Evolutionary conservation across 2,113 vertebrate species (phyloP).

Genomic region (Meleagris gallopavo): DNA sequence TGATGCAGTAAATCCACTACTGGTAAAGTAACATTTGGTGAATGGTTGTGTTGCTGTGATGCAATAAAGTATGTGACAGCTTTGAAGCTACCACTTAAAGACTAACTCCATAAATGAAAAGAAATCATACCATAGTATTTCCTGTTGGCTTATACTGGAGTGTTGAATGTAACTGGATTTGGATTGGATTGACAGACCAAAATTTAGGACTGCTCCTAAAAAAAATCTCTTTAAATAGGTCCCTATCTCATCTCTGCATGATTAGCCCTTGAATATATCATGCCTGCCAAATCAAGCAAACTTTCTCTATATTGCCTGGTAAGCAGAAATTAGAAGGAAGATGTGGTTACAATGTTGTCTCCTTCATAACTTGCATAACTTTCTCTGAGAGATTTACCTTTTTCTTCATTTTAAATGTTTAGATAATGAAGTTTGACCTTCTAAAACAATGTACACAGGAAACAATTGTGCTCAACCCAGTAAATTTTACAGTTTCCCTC

Average conservation of each 20-base stretch:
- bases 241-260: neutral
- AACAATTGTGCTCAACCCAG: rapidly evolving
- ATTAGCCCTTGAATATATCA: neutral
- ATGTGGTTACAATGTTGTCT: neutral
- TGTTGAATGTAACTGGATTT: neutral
- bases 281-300: neutral
- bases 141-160: neutral
- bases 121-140: neutral
- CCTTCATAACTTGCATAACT: neutral
- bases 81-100: neutral
- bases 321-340: neutral
- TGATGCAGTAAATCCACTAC: neutral
- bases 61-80: neutral
- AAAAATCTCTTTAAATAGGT: neutral
- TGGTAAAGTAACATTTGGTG: neutral
- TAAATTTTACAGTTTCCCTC: neutral
- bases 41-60: neutral
- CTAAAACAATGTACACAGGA: neutral
- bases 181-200: neutral
- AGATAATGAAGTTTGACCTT: neutral
- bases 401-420: neutral
- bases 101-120: neutral
- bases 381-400: neutral
- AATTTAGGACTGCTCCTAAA: neutral
- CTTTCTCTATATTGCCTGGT: neutral